Percentiles rank a stretch among this genome's conserved stretches.
Conservation (phyloP, 2,113 vertebrate species). For the Sakesphorus luctuosus region DNA sequence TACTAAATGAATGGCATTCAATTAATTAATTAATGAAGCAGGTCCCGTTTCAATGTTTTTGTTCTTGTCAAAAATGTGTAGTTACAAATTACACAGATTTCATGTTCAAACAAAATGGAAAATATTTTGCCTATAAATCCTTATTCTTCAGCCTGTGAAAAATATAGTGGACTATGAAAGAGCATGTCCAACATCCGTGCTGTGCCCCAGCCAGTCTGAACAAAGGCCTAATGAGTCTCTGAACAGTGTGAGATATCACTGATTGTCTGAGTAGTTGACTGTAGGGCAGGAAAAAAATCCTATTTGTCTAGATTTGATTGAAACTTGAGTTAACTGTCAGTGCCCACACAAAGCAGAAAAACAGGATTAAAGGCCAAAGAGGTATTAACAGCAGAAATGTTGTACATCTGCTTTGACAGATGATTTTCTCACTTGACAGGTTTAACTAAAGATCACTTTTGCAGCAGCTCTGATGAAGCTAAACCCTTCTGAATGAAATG, state of each 20-base stretch:
- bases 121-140: not conserved
- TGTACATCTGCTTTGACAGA: slow-evolving; percentile 61
- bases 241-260: slow-evolving; percentile 48
- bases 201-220: slow-evolving; percentile 34
- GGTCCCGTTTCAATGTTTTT: not conserved
- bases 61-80: not conserved
- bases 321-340: slow-evolving; percentile 18
- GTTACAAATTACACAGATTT: not conserved
- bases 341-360: slow-evolving; percentile 18
- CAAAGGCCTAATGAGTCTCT: slow-evolving; percentile 53
- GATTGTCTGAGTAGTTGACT: not conserved
- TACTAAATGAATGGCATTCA: not conserved
- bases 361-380: slow-evolving; percentile 48
- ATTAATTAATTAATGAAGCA: not conserved
- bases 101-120: not conserved
- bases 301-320: slow-evolving; percentile 48
- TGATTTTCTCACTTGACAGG: slow-evolving; percentile 68
- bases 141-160: slow-evolving; percentile 10
- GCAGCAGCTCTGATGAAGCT: slow-evolving; percentile 4
- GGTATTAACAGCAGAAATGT: slow-evolving; percentile 26
- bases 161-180: not conserved
- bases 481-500: slow-evolving; percentile 20
- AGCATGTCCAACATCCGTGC: not conserved
- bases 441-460: slow-evolving; percentile 60
- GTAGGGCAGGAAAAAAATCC: slow-evolving; percentile 46